A percentile compares a stretch with the other conserved stretches of the same genome.
These are phyloP conservation scores for Scomber scombrus DNA, from an alignment of 2,113 vertebrate genomes.

Conservation along the genomic window DNA sequence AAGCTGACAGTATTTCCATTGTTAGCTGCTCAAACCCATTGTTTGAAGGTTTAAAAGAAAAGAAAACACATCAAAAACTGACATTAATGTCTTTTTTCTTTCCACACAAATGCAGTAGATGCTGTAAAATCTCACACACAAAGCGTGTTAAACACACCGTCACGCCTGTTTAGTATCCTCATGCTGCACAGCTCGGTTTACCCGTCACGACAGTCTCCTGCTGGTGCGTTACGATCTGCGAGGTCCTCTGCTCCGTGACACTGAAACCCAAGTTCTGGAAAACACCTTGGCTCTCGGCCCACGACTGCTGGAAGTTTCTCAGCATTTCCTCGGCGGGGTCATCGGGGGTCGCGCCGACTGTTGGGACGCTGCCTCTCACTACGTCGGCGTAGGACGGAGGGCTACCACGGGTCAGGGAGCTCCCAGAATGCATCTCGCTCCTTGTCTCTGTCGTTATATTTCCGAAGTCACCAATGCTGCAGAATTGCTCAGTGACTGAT, in stretches of 20 bases:
- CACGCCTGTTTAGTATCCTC: constrained; percentile 74
- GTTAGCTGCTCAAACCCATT: neutral
- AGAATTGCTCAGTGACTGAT: constrained; percentile 81
- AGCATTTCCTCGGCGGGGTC: constrained; percentile 86
- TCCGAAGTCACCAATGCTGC: constrained; percentile 82
- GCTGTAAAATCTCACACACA: constrained; percentile 32
- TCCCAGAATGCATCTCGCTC: constrained; percentile 75
- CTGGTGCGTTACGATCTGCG: constrained; percentile 85
- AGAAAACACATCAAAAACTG: constrained; percentile 20
- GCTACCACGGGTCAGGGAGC: constrained; percentile 79
- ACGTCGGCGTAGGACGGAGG: constrained; percentile 95
- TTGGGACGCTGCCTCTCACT: constrained; percentile 85
- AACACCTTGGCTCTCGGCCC: constrained; percentile 89
- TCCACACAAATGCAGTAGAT: constrained; percentile 39
- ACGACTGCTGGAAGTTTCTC: constrained; percentile 90
- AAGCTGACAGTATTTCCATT: constrained; percentile 20
- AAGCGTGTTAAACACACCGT: constrained; percentile 70
- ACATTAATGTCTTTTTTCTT: constrained; percentile 25
- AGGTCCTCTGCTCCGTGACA: constrained; percentile 84
- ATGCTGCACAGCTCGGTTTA: constrained; percentile 86
- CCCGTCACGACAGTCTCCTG: constrained; percentile 88
- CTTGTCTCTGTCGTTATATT: constrained; percentile 74
- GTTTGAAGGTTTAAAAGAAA: neutral
- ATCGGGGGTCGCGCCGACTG: constrained; percentile 81
- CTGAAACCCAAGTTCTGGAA: constrained; percentile 88